Conservation (phyloP, 2,797 vertebrate species). For the Cephalopachus bancanus region DNA sequence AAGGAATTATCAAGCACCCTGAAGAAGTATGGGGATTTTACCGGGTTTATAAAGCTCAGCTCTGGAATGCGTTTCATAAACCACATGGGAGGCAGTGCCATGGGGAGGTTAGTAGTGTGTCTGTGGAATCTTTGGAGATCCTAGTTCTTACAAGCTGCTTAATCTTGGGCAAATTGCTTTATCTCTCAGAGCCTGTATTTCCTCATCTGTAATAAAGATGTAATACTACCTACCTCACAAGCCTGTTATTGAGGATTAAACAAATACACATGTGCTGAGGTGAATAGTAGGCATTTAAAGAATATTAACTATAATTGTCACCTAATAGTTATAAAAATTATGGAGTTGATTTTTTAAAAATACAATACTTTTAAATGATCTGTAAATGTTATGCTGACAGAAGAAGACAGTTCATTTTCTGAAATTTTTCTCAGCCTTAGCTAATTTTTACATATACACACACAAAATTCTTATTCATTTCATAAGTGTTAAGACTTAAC, state of each 20-base stretch:
- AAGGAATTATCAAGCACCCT: background rate
- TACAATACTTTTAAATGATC: background rate
- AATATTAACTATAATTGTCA: background rate
- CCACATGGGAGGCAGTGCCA: background rate
- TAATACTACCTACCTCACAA: background rate
- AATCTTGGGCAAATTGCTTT: background rate
- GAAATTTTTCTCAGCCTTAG: slow-evolving; percentile 36
- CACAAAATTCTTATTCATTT: slow-evolving; percentile 13
- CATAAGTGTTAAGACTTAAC: slow-evolving; percentile 7
- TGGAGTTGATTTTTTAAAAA: background rate
- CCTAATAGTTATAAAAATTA: background rate
- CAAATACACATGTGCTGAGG: background rate
- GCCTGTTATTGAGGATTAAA: background rate
- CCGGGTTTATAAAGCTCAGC: background rate
- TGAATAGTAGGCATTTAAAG: background rate
- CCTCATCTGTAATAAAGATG: background rate
- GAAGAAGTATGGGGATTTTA: background rate
- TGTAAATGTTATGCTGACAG: background rate
- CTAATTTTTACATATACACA: slow-evolving; percentile 22
- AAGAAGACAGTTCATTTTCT: background rate
- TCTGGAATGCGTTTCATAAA: background rate
- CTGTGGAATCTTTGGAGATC: background rate
- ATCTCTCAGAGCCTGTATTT: background rate
- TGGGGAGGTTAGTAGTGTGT: background rate
- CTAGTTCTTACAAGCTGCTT: background rate